These are phyloP conservation scores for Polypedilum pembai DNA, from an alignment of 1,140 invertebrate genomes.

Conservation along the genomic window DNA sequence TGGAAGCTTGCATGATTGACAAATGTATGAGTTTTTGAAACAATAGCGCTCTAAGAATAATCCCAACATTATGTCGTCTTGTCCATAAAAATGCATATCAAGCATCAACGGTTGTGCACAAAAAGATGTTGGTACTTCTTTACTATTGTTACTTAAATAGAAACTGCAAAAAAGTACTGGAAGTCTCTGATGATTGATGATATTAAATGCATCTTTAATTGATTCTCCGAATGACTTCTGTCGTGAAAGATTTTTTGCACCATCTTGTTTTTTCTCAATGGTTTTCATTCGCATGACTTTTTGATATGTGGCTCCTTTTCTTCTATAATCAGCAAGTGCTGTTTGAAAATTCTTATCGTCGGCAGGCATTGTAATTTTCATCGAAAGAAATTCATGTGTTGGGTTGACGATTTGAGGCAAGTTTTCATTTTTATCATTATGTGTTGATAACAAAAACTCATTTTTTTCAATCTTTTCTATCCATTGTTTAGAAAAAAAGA, in stretches of 20 bases:
- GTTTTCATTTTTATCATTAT: slow-evolving; percentile 34
- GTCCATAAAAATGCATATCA: slow-evolving; percentile 88
- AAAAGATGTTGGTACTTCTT: slow-evolving; percentile 37
- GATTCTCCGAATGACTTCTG: background rate
- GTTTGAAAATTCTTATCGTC: slow-evolving; percentile 61
- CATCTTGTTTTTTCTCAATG: slow-evolving; percentile 33
- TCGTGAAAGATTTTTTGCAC: slow-evolving; percentile 31
- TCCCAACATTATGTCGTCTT: slow-evolving; percentile 90
- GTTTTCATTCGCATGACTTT: slow-evolving; percentile 35
- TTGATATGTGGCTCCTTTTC: slow-evolving; percentile 66
- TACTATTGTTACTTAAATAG: slow-evolving; percentile 52
- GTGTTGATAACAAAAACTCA: background rate
- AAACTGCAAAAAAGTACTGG: slow-evolving; percentile 90
- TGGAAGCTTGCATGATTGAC: slow-evolving; percentile 77
- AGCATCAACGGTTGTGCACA: slow-evolving; percentile 38
- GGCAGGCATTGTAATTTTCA: slow-evolving; percentile 57
- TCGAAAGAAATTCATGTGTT: slow-evolving; percentile 63
- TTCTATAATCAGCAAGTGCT: slow-evolving; percentile 75
- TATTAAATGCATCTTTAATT: slow-evolving; percentile 71
- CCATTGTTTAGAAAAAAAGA: slow-evolving; percentile 64
- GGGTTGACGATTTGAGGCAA: slow-evolving; percentile 36
- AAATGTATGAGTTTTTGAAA: slow-evolving; percentile 73
- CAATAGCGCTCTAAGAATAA: slow-evolving; percentile 91
- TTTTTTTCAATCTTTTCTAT: slow-evolving; percentile 39
- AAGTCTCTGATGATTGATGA: slow-evolving; percentile 78